Percentiles rank a stretch among this genome's conserved stretches.
Conservation (phyloP, 1,140 invertebrate genomes). For the Zaprionus kolodkinae region DNA sequence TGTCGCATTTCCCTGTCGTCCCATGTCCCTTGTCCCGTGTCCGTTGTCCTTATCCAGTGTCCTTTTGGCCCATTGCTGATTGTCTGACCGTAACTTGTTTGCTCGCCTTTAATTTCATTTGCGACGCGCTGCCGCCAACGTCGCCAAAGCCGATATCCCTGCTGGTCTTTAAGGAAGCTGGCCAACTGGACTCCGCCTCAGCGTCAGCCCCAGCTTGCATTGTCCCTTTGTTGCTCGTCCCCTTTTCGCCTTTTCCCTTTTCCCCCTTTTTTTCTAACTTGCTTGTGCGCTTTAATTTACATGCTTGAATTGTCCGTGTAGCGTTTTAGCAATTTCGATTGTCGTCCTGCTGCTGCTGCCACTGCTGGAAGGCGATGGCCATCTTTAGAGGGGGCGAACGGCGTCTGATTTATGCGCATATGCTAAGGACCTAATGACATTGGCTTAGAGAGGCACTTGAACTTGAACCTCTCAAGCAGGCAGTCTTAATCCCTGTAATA, state of each 20-base stretch:
- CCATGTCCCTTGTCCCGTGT: constrained; percentile 23
- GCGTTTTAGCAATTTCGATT: constrained; percentile 81
- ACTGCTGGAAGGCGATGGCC: constrained; percentile 33
- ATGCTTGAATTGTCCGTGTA: constrained; percentile 83
- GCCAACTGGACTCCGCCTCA: constrained; percentile 23
- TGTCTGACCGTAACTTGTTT: constrained; percentile 83
- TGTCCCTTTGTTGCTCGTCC: constrained; percentile 39
- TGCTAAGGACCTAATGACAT: constrained; percentile 55
- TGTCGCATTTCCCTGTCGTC: constrained; percentile 1
- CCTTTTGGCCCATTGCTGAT: constrained; percentile 72
- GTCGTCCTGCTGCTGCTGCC: constrained; percentile 53
- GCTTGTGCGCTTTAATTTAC: constrained; percentile 76
- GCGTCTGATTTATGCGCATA: constrained; percentile 79
- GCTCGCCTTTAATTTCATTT: constrained; percentile 84
- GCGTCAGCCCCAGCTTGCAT: constrained; percentile 27
- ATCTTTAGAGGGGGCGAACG: constrained; percentile 23
- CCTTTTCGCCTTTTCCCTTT: constrained; percentile 6
- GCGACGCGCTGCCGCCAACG: constrained; percentile 18
- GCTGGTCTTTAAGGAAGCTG: constrained; percentile 45
- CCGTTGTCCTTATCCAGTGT: constrained; percentile 57
- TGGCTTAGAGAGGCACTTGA: constrained; percentile 6
- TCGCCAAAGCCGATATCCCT: constrained; percentile 31
- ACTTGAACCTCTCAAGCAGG: constrained; percentile 11
- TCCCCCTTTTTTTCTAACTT: constrained; percentile 28
- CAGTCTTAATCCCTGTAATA: constrained; percentile 50